phyloP scores from a whole-genome alignment of 1,140 invertebrate genomes.

The Drosophila melanogaster region Release_6_plus_ISO1_MT NT_033779.5:16328501-16329000 shows the following conservation, averaged over 20 bases:
- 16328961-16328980: background rate
- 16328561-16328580: constrained; percentile 91
- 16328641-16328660: constrained; percentile 94
- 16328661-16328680: constrained; percentile 94
- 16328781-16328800: constrained; percentile 94
- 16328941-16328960: constrained; percentile 32
- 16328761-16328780: constrained; percentile 95
- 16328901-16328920: constrained; percentile 57
- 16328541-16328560: constrained; percentile 92
- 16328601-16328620: constrained; percentile 95
- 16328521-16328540: constrained; percentile 96
- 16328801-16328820: constrained; percentile 92
- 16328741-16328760: constrained; percentile 92
- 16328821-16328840: constrained; percentile 94
- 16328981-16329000: constrained; percentile 1
- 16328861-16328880: constrained; percentile 95
- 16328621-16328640: constrained; percentile 92
- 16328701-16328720: constrained; percentile 94
- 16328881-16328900: constrained; percentile 89
- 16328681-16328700: constrained; percentile 98
- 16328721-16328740: constrained; percentile 90
- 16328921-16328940: constrained; percentile 62
- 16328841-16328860: constrained; percentile 92
- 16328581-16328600: constrained; percentile 96
- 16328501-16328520: constrained; percentile 97